A percentile compares a stretch with the other conserved stretches of the same genome.
phyloP scores from a whole-genome alignment of 2,113 vertebrate genomes.

The Hepsetus odoe region DNA sequence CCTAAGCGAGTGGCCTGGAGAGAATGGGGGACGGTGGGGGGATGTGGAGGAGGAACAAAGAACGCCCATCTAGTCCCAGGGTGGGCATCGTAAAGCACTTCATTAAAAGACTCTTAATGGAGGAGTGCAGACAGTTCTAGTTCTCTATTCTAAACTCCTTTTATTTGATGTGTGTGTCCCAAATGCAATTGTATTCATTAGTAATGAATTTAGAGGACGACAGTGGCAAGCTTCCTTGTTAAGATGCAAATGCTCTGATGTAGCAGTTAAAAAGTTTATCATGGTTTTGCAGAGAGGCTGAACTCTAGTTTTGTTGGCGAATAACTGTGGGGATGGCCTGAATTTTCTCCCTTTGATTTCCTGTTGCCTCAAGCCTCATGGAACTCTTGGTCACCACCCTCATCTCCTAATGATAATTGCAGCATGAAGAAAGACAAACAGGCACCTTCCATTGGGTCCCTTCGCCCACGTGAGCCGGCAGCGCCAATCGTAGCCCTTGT shows the following conservation, averaged over 20 bases:
- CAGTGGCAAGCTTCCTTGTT: neutral
- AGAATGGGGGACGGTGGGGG: neutral
- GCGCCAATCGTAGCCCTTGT: constrained; percentile 5
- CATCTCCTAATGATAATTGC: neutral
- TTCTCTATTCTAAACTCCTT: constrained; percentile 23
- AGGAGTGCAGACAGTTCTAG: constrained; percentile 32
- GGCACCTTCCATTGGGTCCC: constrained; percentile 5
- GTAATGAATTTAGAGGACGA: constrained; percentile 31
- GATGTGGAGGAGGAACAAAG: constrained; percentile 70
- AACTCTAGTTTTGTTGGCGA: neutral
- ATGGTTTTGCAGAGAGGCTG: constrained; percentile 1
- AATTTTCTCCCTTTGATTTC: constrained; percentile 25
- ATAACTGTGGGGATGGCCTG: neutral
- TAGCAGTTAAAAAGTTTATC: constrained; percentile 32
- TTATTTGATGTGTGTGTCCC: constrained; percentile 31
- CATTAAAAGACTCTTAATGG: constrained; percentile 48
- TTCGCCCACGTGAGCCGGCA: constrained; percentile 1
- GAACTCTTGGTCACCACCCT: neutral
- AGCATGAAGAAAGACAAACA: neutral
- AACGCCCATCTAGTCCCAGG: constrained; percentile 16
- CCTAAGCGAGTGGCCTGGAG: constrained; percentile 61
- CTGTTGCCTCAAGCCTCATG: neutral
- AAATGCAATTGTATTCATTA: constrained; percentile 47
- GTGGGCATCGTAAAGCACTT: constrained; percentile 47
- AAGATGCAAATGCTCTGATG: constrained; percentile 27